Evolutionary conservation across 2,113 vertebrate genomes (phyloP).

Genomic region (Alligator mississippiensis): DNA sequence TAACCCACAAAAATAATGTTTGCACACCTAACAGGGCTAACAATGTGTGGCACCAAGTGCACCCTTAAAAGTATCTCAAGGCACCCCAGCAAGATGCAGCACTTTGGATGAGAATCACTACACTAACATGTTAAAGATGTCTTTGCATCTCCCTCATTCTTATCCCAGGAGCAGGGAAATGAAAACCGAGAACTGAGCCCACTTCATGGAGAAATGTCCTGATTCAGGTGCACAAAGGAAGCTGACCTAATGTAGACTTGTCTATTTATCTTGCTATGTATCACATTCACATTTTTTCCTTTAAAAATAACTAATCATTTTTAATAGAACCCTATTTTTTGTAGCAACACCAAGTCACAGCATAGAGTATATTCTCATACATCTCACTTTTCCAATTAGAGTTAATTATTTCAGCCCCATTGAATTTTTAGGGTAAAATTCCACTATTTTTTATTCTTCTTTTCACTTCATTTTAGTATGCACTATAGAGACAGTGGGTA

Average conservation of each 20-base stretch:
- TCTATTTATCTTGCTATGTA: background rate
- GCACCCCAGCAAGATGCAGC: background rate
- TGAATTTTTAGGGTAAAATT: conserved; percentile 44
- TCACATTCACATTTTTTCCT: background rate
- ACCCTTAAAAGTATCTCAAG: too few species aligned
- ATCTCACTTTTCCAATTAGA: conserved; percentile 36
- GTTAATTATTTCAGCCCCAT: background rate
- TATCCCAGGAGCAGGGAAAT: background rate
- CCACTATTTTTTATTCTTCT: conserved; percentile 26
- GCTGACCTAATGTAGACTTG: background rate
- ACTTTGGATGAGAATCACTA: too few species aligned
- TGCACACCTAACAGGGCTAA: too few species aligned
- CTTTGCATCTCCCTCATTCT: background rate
- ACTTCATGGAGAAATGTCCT: background rate
- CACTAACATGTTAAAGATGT: background rate
- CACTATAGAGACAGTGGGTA: conserved; percentile 71
- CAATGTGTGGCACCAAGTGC: too few species aligned
- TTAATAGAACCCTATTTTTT: conserved; percentile 10
- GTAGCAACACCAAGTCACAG: conserved; percentile 33
- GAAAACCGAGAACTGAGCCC: background rate
- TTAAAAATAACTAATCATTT: background rate
- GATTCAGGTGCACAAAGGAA: background rate
- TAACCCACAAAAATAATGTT: too few species aligned
- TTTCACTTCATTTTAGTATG: conserved; percentile 62
- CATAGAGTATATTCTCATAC: conserved; percentile 42